Evolutionary conservation across 2,113 vertebrate genomes (phyloP), one percentile per base, ranked within the genome.

Genomic region (Colaptes auratus): DNA sequence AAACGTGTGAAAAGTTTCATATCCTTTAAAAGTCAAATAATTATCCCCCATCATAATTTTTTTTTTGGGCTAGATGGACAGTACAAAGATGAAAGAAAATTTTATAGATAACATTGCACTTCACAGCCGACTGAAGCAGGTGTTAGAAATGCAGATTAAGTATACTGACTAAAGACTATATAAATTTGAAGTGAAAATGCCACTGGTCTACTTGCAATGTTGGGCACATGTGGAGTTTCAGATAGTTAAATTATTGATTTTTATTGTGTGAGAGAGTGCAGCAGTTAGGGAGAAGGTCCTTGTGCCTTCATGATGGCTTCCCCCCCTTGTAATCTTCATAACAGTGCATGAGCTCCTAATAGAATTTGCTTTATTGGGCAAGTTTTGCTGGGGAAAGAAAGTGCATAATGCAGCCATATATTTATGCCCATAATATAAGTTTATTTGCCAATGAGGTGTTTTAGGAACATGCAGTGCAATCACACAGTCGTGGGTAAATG

Each of bases 131-230:
- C 98, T 98, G 98, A 98, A 98, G 98, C 98, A 99, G 98, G 98
- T 99, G 99, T 99, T 99, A 98, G 98, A 99, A 99, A 99, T 99
- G 98, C 98, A 99, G 99, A 99, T 99, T 98, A 99, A 98, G 98
- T 94, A 74, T 97, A 93, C 93, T 99, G 99, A 99, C 99, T 99
- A 99, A 99, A 99, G 99, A 98, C 98, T 98, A 96, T 98, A 99
- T 98, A 99, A 99, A 99, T 99, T 98, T 98, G 98, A 99, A 99
- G 98, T 99, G 99, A 99, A 99, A 99, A 99, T 97, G 97, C 98
- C 98, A 97, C 96, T 98, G 98, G 98, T 98, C 98, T 98, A 95
- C 98, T 98, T 97, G 95, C 98, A 97, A 98, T 97, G 93, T 98
- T 98, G 95, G 98, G 98, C 97, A 98, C 98, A 96, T 97, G 97